phyloP scores from a whole-genome alignment of 1,140 invertebrate species.

The Drosophila leontia region DNA sequence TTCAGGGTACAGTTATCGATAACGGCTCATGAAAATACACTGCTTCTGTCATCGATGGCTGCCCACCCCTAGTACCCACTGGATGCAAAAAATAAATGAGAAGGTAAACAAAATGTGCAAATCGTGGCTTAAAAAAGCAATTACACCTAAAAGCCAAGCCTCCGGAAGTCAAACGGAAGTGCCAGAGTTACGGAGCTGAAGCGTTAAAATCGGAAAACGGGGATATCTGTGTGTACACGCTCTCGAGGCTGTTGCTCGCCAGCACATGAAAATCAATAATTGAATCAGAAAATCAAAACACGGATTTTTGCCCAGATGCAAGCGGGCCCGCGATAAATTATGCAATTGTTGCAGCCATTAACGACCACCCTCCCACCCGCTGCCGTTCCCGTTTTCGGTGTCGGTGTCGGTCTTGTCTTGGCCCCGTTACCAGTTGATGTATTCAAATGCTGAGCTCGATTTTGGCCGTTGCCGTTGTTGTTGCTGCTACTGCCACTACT shows the following conservation, averaged over 20 bases:
- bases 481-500: constrained; percentile 32
- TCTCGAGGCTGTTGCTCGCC: constrained; percentile 52
- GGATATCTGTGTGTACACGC: constrained; percentile 15
- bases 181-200: not conserved
- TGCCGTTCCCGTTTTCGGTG: constrained; percentile 20
- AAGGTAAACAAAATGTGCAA: constrained; percentile 59
- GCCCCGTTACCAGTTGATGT: constrained; percentile 59
- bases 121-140: constrained; percentile 26
- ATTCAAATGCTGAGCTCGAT: constrained; percentile 64
- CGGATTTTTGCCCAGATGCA: constrained; percentile 65
- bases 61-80: constrained; percentile 37
- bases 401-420: constrained; percentile 27
- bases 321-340: constrained; percentile 67
- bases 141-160: constrained; percentile 3
- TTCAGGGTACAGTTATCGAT: constrained; percentile 12
- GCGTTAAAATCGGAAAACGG: not conserved
- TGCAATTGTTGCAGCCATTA: constrained; percentile 65
- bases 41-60: constrained; percentile 25
- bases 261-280: constrained; percentile 81
- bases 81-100: constrained; percentile 53
- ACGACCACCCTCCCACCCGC: constrained; percentile 17
- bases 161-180: not conserved
- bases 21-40: not conserved
- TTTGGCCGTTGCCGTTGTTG: constrained; percentile 42
- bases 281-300: constrained; percentile 82